Evolutionary conservation across 2,113 vertebrate species (phyloP).

Genomic region (Podocnemis expansa): DNA sequence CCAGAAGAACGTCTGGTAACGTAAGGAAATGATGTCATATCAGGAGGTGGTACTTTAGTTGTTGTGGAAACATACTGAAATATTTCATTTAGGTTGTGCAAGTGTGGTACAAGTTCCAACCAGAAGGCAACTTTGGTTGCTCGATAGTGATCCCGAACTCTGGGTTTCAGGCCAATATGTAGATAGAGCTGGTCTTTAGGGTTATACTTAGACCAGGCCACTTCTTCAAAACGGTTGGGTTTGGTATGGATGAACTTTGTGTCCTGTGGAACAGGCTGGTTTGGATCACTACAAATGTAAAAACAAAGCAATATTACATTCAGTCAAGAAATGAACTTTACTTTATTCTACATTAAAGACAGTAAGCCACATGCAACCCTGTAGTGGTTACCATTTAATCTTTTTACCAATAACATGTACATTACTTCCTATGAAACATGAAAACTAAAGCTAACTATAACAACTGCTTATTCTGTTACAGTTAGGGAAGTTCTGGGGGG

Average conservation of each 20-base stretch:
- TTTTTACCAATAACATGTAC: not conserved
- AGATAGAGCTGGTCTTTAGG: conserved; percentile 97
- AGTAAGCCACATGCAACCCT: not conserved
- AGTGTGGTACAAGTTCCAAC: conserved; percentile 93
- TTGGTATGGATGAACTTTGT: conserved; percentile 98
- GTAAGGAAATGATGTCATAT: conserved; percentile 93
- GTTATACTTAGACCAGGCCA: conserved; percentile 97
- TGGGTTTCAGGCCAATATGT: conserved; percentile 93
- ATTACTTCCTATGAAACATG: not conserved
- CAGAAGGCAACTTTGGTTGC: conserved; percentile 98
- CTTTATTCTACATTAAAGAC: accelerated
- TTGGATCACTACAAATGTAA: conserved; percentile 87
- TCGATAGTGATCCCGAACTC: conserved; percentile 94
- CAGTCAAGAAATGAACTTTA: not conserved
- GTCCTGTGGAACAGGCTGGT: conserved; percentile 95
- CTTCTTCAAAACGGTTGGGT: conserved; percentile 96
- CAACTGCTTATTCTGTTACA: no score
- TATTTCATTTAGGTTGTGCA: conserved; percentile 94
- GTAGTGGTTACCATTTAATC: not conserved
- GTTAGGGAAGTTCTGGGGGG: no score
- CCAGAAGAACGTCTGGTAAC: conserved; percentile 89
- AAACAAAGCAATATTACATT: conserved; percentile 18
- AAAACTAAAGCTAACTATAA: not conserved
- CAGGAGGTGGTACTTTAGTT: conserved; percentile 93
- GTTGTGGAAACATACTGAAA: conserved; percentile 95